Evolutionary conservation across 37 sponge, comb jelly and placozoan species (phyloP).

Genomic region (Theonella swinhoei): DNA sequence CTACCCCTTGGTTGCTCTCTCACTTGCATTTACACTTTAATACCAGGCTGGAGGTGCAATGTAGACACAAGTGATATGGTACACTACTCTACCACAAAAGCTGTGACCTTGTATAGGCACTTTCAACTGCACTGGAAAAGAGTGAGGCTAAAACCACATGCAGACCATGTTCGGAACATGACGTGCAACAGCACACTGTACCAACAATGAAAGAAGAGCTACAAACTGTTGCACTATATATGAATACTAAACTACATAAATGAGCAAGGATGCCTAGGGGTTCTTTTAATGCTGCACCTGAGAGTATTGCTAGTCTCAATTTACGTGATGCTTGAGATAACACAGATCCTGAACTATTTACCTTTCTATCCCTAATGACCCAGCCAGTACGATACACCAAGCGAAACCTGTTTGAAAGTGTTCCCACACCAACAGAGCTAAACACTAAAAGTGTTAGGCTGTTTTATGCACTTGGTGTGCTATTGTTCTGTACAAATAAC

Average conservation of each 20-base stretch:
- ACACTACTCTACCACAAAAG: not conserved
- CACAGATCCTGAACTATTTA: not conserved
- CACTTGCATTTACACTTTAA: not conserved
- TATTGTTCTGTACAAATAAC: not conserved
- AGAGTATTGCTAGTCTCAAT: not conserved
- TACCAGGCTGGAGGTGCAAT: not conserved
- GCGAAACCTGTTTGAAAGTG: not conserved
- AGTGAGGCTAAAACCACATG: not conserved
- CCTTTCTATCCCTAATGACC: not conserved
- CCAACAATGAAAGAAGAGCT: not conserved
- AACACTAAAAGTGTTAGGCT: not conserved
- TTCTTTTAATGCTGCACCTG: not conserved
- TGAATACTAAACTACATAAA: not conserved
- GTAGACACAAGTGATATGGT: not conserved
- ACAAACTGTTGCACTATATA: not conserved
- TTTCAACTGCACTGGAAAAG: not conserved
- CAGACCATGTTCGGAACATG: not conserved
- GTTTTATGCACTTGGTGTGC: not conserved
- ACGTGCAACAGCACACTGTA: not conserved
- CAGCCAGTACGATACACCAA: slow-evolving; percentile 1
- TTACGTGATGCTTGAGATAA: not conserved
- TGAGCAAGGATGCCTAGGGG: not conserved
- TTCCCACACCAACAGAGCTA: not conserved
- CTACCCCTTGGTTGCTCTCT: not conserved
- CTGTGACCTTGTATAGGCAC: slow-evolving; percentile 1